Conservation (phyloP, 2,113 vertebrate species). For the Sander vitreus region DNA sequence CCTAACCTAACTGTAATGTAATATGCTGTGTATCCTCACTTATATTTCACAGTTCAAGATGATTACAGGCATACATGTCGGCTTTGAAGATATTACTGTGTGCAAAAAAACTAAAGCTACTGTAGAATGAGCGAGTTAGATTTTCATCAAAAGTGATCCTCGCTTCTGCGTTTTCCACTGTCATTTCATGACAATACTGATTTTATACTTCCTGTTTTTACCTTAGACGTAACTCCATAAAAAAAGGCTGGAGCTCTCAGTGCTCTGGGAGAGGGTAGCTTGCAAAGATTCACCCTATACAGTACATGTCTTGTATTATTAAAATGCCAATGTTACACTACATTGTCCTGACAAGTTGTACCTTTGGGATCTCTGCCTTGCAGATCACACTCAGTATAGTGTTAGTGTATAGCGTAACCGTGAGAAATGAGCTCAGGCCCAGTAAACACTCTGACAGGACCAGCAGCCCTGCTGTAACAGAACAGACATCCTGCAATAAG, state of each 20-base stretch:
- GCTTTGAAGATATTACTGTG: slow-evolving; percentile 1
- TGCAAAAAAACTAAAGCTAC: not conserved
- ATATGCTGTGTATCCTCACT: slow-evolving; percentile 4
- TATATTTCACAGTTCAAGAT: slow-evolving; percentile 1
- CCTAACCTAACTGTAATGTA: slow-evolving; percentile 80
- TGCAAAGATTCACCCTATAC: not conserved
- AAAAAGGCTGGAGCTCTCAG: not conserved
- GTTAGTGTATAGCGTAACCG: not conserved
- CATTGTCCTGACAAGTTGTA: not conserved
- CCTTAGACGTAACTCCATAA: not conserved
- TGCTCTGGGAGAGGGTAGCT: not conserved
- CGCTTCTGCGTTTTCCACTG: not conserved
- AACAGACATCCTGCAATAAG: not conserved
- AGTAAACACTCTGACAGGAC: not conserved
- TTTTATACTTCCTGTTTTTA: not conserved
- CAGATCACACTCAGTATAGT: not conserved
- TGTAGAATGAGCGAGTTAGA: not conserved
- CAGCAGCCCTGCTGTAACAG: not conserved
- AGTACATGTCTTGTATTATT: slow-evolving; percentile 5
- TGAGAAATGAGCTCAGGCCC: not conserved
- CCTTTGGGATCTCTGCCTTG: not conserved
- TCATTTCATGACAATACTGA: not conserved
- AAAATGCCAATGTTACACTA: not conserved
- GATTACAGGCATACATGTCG: not conserved
- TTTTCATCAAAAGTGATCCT: slow-evolving; percentile 24